Percentiles rank a stretch among this genome's conserved stretches.
Conservation (phyloP, 2,888 invertebrate species). For the Thecocarcelia acutangulata region DNA sequence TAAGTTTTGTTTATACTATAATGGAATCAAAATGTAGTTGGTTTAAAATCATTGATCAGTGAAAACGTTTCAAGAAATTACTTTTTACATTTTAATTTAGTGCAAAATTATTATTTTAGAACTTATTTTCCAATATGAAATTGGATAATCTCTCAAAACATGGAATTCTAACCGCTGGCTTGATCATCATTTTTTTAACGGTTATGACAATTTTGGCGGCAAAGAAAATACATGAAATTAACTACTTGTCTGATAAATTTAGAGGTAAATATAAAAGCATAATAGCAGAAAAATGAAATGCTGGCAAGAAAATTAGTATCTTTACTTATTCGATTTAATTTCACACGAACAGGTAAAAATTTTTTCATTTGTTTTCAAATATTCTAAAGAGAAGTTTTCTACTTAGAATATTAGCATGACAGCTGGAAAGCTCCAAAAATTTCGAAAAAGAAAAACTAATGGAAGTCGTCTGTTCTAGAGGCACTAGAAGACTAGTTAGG, state of each 20-base stretch:
- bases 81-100: not conserved
- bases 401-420: too few relatives aligned
- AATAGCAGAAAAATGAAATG: too few relatives aligned
- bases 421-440: too few relatives aligned
- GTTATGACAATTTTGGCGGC: constrained; percentile 4
- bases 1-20: constrained; percentile 12
- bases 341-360: too few relatives aligned
- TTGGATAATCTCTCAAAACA: constrained; percentile 47
- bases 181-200: constrained; percentile 32
- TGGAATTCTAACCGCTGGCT: constrained; percentile 42
- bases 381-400: too few relatives aligned
- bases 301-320: too few relatives aligned
- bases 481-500: too few relatives aligned
- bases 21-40: constrained; percentile 25
- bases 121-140: constrained; percentile 1
- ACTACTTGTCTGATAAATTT: constrained; percentile 6
- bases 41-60: constrained; percentile 22
- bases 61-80: constrained; percentile 1
- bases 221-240: constrained; percentile 43
- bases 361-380: too few relatives aligned
- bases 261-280: constrained; percentile 20
- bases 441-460: too few relatives aligned
- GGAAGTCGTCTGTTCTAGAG: too few relatives aligned
- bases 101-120: not conserved
- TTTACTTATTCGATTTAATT: too few relatives aligned